Conservation (phyloP, 2,113 vertebrate species). For the Felis chaus region DNA sequence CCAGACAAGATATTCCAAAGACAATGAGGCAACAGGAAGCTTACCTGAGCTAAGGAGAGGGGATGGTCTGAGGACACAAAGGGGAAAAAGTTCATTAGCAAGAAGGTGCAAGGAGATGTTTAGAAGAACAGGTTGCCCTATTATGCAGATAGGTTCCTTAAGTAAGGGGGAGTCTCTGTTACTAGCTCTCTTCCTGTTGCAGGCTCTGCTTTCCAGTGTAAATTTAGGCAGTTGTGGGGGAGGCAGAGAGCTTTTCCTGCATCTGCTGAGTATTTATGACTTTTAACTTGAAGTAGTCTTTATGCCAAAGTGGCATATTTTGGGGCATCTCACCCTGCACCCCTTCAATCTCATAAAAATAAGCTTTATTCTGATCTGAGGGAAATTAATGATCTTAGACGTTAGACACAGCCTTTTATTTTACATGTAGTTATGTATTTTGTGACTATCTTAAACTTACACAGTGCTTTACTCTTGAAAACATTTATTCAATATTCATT, state of each 20-base stretch:
- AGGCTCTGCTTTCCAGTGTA: not conserved
- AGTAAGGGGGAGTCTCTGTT: not conserved
- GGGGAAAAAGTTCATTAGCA: not conserved
- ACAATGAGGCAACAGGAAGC: not conserved
- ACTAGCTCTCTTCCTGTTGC: not conserved
- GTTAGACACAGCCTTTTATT: constrained; percentile 3
- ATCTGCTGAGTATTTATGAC: not conserved
- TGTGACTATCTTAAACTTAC: constrained; percentile 7
- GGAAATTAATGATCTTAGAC: constrained; percentile 8
- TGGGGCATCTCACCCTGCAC: not conserved
- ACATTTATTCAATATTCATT: constrained; percentile 21
- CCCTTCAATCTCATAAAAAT: not conserved
- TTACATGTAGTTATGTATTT: not conserved
- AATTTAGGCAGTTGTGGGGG: not conserved
- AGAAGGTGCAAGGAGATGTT: not conserved
- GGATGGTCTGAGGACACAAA: not conserved
- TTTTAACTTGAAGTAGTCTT: not conserved
- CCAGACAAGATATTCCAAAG: not conserved
- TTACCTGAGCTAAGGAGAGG: not conserved
- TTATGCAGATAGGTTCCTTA: not conserved
- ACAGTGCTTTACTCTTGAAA: constrained; percentile 10
- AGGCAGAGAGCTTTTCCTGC: not conserved
- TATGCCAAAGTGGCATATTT: not conserved
- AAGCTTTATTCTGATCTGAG: not conserved
- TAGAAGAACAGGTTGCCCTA: not conserved